A percentile compares a stretch with the other conserved stretches of the same genome.
Conservation (phyloP, 1,140 invertebrate genomes). For the Drosophila sechellia region DNA sequence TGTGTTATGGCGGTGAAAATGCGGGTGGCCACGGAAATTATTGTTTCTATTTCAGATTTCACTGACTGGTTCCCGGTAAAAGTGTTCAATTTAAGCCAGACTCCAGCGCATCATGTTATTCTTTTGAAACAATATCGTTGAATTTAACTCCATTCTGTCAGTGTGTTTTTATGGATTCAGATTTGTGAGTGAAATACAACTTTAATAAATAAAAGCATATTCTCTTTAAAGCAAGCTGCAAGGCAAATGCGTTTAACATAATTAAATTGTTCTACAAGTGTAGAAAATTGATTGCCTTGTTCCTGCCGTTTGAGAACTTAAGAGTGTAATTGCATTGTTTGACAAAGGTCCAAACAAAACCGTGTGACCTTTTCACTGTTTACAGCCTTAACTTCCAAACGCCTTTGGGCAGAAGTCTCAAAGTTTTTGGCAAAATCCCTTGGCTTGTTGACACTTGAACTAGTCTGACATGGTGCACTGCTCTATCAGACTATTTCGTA, state of each 20-base stretch:
- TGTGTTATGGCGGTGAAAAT: constrained; percentile 39
- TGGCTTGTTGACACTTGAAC: constrained; percentile 70
- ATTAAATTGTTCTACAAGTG: constrained; percentile 57
- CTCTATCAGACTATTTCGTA: constrained; percentile 38
- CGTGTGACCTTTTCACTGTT: constrained; percentile 71
- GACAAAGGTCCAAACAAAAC: constrained; percentile 52
- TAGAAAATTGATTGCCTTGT: constrained; percentile 53
- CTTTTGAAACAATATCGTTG: too few relatives aligned
- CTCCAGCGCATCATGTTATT: background rate
- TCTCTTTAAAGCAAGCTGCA: background rate
- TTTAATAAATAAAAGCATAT: background rate
- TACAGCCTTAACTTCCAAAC: constrained; percentile 44
- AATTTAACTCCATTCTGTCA: too few relatives aligned
- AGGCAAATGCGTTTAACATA: constrained; percentile 15
- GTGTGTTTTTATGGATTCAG: too few relatives aligned
- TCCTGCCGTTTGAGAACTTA: constrained; percentile 46
- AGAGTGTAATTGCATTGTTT: constrained; percentile 71
- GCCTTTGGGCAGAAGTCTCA: constrained; percentile 21
- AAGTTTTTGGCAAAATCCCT: constrained; percentile 52
- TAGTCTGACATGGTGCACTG: constrained; percentile 55
- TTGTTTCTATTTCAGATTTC: constrained; percentile 70
- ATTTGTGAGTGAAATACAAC: too few relatives aligned
- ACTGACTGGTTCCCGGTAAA: constrained; percentile 23
- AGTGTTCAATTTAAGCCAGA: constrained; percentile 41
- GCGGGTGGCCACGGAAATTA: constrained; percentile 67